Conservation (phyloP, 2,888 invertebrate genomes). For the Xestia c-nigrum region DNA sequence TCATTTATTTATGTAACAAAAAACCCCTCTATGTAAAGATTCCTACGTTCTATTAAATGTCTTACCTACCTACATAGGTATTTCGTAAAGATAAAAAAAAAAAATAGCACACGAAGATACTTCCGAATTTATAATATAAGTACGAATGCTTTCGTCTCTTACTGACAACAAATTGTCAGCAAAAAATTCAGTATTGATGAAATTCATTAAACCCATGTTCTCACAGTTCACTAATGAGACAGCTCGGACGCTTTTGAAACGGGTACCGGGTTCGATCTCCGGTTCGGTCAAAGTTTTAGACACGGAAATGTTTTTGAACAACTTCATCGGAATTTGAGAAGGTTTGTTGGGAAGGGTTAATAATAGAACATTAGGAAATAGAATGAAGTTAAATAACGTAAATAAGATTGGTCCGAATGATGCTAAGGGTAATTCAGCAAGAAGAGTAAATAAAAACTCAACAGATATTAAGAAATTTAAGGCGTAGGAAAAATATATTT, state of each 20-base stretch:
- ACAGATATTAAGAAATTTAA: not conserved
- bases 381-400: not conserved
- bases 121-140: not conserved
- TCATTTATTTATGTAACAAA: too few species aligned
- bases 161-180: slow-evolving; percentile 5
- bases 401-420: too few species aligned
- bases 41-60: too few species aligned
- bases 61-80: too few species aligned
- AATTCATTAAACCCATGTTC: slow-evolving; percentile 57
- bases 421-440: not conserved
- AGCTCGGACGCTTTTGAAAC: slow-evolving; percentile 59
- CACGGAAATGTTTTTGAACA: slow-evolving; percentile 45
- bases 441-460: not conserved
- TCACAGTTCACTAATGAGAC: slow-evolving; percentile 53
- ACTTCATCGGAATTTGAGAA: slow-evolving; percentile 19
- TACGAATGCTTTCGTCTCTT: not conserved
- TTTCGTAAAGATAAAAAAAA: not conserved
- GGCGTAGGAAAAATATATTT: not conserved
- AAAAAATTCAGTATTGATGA: slow-evolving; percentile 44
- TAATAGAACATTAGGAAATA: not conserved
- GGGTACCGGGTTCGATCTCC: slow-evolving; percentile 58
- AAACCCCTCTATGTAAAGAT: too few species aligned
- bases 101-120: not conserved
- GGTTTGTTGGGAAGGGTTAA: slow-evolving; percentile 14
- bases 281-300: slow-evolving; percentile 50